A percentile compares a stretch with the other conserved stretches of the same genome.
phyloP scores from a whole-genome alignment of 2,113 vertebrate species.

The Melospiza melodia region DNA sequence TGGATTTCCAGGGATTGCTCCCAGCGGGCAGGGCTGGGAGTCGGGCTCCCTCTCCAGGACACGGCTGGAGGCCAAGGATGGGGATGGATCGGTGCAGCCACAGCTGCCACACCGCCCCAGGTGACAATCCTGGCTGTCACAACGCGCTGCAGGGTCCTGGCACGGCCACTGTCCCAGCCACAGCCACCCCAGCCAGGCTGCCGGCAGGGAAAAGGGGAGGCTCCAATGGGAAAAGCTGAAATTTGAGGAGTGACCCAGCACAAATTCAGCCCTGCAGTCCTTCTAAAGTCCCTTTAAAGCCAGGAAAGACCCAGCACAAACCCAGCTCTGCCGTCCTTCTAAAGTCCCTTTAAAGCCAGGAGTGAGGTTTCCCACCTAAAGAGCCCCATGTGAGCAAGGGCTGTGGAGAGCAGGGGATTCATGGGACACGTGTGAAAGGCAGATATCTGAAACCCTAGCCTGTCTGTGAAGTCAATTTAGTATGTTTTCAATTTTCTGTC shows the following conservation, averaged over 20 bases:
- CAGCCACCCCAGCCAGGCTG: background rate
- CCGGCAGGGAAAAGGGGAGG: background rate
- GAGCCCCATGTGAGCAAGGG: fast-evolving
- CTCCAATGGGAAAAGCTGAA: fast-evolving
- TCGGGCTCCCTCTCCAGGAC: constrained; percentile 50
- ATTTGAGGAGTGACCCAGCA: background rate
- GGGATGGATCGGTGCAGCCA: background rate
- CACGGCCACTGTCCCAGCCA: background rate
- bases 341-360: background rate
- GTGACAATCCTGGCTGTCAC: background rate
- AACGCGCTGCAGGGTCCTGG: background rate
- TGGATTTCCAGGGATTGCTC: background rate
- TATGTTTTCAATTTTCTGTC: background rate
- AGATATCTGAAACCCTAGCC: background rate
- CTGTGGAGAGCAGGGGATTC: background rate
- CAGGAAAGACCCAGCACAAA: too few species aligned
- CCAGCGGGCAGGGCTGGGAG: background rate
- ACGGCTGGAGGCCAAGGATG: background rate
- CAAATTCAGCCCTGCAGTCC: background rate
- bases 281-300: fast-evolving
- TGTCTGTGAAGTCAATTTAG: background rate
- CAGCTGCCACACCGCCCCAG: background rate
- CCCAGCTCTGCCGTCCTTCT: background rate
- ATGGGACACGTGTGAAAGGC: background rate
- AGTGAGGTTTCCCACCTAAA: background rate